Base-by-base conservation (phyloP, 2,797 vertebrate species). In the Coccyzus lansbergi region DNA sequence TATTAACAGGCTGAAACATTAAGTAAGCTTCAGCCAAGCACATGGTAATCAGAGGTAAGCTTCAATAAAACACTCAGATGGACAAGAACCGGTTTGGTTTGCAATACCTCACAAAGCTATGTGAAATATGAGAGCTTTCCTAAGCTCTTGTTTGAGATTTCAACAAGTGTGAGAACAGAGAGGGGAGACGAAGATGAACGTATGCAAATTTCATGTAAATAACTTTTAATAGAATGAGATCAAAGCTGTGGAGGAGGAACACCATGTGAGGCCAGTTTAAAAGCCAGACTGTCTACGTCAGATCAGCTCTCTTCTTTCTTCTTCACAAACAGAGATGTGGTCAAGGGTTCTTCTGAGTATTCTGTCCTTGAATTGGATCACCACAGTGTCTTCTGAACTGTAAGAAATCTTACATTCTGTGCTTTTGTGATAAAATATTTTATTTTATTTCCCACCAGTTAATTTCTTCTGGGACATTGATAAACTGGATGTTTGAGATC, bases 141-240 rank as follows among this genome's bases (percentile, higher is more conserved):
- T 85, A 90, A 93, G 51, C 62, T 52, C 3, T 78, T 62, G n/a
- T 51, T 87, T 49, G 38, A 42, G 76, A 85, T 81, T 83, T 82
- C 90, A 92, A 36, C 34, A 78, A 83, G 64, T 94, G 78, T 87
- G 75, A 92, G 91, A 93, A 75, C 82, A 80, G 28, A 17, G 7
- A 51, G 40, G 2, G 70, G 31, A 33, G 72, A 81, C 65, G 84
- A 89, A 93, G 72, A 56, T 28, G 28, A 52, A 55, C 2, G 0
- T 75, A 95, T 95, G 92, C 88, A 95, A 95, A 95, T 96, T 65
- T 94, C 94, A 95, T 93, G 76, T 28, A 94, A 51, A 71, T 87
- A 36, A 25, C 42, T 83, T 92, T 72, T 78, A 4, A 55, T 28
- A 51, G 58, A 38, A 8, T 22, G 5, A 80, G 25, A 71, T 16